phyloP scores from a whole-genome alignment of 2,113 vertebrate genomes.

The Clinocottus analis region DNA sequence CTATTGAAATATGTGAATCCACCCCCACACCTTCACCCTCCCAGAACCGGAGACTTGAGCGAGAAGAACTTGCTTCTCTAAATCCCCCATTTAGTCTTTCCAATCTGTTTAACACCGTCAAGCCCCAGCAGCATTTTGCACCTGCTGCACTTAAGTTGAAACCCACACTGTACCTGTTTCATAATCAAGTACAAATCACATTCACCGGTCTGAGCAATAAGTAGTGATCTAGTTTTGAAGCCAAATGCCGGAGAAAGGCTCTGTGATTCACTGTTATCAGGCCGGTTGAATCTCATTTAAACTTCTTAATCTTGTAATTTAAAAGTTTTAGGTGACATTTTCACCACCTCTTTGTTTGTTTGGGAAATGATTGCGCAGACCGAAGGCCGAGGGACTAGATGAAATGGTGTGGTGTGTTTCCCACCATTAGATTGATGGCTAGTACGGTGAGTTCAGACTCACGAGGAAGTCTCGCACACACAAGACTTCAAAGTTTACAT shows the following conservation, averaged over 20 bases:
- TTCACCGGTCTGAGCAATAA: slow-evolving; percentile 42
- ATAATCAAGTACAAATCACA: slow-evolving; percentile 44
- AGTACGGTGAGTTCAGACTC: background rate
- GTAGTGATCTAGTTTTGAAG: slow-evolving; percentile 39
- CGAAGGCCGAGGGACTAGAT: background rate
- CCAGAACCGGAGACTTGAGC: background rate
- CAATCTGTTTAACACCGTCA: slow-evolving; percentile 31
- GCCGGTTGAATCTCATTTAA: slow-evolving; percentile 13
- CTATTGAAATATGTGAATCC: background rate
- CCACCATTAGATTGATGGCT: background rate
- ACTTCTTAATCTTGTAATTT: slow-evolving; percentile 12
- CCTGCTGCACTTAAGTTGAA: slow-evolving; percentile 5
- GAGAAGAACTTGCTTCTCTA: background rate
- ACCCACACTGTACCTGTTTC: slow-evolving; percentile 1
- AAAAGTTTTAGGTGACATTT: background rate
- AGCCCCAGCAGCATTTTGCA: slow-evolving; percentile 22
- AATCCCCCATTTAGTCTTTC: background rate
- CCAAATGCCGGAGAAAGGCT: slow-evolving; percentile 2
- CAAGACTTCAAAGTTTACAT: slow-evolving; percentile 4
- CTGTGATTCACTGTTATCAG: slow-evolving; percentile 11
- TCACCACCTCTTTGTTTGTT: background rate
- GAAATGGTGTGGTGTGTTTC: background rate
- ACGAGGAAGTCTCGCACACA: background rate
- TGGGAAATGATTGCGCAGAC: background rate
- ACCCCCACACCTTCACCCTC: too few relatives aligned